Conservation (phyloP, 2,888 invertebrate genomes). For the Drosophila acutilabella region DNA sequence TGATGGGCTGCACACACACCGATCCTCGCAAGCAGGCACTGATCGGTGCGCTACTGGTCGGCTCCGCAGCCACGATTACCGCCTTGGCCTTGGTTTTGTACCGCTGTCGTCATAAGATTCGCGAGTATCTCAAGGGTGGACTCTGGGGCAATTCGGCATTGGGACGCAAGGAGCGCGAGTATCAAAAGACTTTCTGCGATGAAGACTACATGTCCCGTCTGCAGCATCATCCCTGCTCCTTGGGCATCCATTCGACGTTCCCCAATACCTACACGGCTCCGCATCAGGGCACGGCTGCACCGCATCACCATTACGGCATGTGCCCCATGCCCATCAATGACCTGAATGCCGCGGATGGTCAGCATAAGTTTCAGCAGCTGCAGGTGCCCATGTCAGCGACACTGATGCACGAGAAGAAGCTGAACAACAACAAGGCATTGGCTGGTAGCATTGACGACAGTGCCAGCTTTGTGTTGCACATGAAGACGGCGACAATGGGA, state of each 20-base stretch:
- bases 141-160: conserved; percentile 84
- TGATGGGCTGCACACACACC: conserved; percentile 92
- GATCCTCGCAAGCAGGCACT: conserved; percentile 93
- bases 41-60: conserved; percentile 91
- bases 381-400: conserved; percentile 84
- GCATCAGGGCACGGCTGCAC: conserved; percentile 82
- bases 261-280: conserved; percentile 83
- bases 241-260: conserved; percentile 84
- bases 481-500: conserved; percentile 76
- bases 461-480: conserved; percentile 83
- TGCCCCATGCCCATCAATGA: conserved; percentile 94
- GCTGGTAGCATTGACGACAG: conserved; percentile 72
- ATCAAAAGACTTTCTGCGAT: conserved; percentile 95
- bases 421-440: conserved; percentile 62
- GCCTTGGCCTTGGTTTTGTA: conserved; percentile 91
- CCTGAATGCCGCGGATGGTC: conserved; percentile 88
- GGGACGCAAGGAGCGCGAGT: conserved; percentile 92
- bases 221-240: conserved; percentile 84
- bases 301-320: conserved; percentile 85
- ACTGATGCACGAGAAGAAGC: conserved; percentile 81
- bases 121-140: conserved; percentile 91
- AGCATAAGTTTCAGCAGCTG: conserved; percentile 84
- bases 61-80: conserved; percentile 90
- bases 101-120: conserved; percentile 91
- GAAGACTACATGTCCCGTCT: conserved; percentile 90